phyloP scores from a whole-genome alignment of 2,797 vertebrate genomes.

The Crenichthys baileyi region DNA sequence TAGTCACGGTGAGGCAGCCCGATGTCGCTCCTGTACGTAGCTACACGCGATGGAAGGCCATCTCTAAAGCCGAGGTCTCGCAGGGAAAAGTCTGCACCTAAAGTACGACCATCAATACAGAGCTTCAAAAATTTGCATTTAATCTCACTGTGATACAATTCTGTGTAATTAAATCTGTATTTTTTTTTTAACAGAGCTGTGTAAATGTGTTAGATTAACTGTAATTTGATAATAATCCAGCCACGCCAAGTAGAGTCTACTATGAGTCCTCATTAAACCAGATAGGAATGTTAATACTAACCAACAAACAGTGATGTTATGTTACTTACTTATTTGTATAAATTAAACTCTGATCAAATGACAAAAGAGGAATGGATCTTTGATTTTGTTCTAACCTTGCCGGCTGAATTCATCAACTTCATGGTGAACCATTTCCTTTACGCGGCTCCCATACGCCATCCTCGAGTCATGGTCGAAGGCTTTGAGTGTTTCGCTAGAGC shows the following conservation, averaged over 20 bases:
- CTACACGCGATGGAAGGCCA: constrained; percentile 85
- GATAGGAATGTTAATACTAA: constrained; percentile 34
- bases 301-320: constrained; percentile 29
- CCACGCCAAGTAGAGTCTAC: constrained; percentile 37
- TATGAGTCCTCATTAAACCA: constrained; percentile 33
- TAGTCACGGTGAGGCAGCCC: constrained; percentile 92
- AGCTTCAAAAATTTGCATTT: constrained; percentile 17
- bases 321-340: background rate
- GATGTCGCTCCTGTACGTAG: constrained; percentile 89
- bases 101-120: constrained; percentile 29
- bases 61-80: constrained; percentile 92
- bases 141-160: constrained; percentile 14
- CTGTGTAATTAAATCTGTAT: constrained; percentile 28
- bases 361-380: background rate
- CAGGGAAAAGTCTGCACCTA: constrained; percentile 92
- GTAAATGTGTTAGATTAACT: background rate
- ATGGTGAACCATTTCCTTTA: constrained; percentile 95
- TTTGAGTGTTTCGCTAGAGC: constrained; percentile 98
- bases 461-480: constrained; percentile 97
- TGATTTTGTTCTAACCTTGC: constrained; percentile 81
- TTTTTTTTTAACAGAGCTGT: background rate
- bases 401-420: constrained; percentile 94
- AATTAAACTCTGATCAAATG: background rate
- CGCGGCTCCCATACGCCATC: constrained; percentile 88
- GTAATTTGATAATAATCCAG: constrained; percentile 23